Conservation (phyloP, 2,113 vertebrate species). For the Nasalis larvatus region DNA sequence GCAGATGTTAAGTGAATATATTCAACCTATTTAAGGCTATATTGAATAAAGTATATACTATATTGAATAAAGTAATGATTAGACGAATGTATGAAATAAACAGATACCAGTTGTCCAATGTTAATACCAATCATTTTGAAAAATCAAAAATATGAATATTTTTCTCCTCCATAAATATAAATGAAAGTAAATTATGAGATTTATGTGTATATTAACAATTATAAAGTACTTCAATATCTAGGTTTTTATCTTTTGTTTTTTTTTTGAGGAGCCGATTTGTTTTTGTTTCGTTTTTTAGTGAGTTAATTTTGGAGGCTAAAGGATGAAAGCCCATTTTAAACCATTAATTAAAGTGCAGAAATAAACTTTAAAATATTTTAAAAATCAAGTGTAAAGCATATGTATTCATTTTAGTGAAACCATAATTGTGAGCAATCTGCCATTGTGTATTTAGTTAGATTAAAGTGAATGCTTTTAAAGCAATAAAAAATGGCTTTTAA, state of each 20-base stretch:
- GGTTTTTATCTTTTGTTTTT: too few relatives aligned
- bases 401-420: conserved; percentile 35
- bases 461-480: conserved; percentile 28
- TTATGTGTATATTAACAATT: not conserved
- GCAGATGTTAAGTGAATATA: not conserved
- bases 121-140: not conserved
- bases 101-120: not conserved
- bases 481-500: conserved; percentile 35
- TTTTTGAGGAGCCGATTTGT: not conserved
- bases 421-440: conserved; percentile 11
- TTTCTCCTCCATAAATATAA: not conserved
- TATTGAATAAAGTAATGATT: not conserved
- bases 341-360: not conserved
- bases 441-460: conserved; percentile 9
- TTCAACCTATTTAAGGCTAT: not conserved
- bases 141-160: not conserved
- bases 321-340: not conserved
- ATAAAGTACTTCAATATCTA: not conserved
- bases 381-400: conserved; percentile 24
- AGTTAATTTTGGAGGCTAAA: not conserved
- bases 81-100: not conserved
- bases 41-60: not conserved
- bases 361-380: conserved; percentile 14
- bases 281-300: conserved; percentile 1
- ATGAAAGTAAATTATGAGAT: conserved; percentile 7